Base-by-base conservation (phyloP, 2,888 invertebrate species). In the Parnassius glacialis region DNA sequence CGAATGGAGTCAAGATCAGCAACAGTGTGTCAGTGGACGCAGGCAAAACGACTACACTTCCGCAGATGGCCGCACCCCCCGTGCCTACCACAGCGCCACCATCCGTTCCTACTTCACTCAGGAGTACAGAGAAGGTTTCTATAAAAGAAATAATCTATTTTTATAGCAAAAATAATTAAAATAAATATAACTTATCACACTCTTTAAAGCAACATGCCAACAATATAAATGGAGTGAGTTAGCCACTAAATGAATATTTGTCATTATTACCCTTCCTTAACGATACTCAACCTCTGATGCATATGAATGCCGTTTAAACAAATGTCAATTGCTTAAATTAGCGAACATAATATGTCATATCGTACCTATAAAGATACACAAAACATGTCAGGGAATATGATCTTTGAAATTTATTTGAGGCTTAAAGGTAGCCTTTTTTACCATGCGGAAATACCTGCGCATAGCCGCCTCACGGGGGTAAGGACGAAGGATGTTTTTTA, bases 1-100 rank as follows among this genome's bases (percentile, higher is more conserved):
- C 92, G 52, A 93, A 90, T 75, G 87, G 92, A 73, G 80, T 84
- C 76, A 85, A 90, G 78, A 80, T 90, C 78, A 83, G 85, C 83
- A 81, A 88, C 83, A 86, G 87, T 76, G 81, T 84, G 65, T 84
- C 87, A 5, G 85, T 83, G 66, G 87, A 90, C 74, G 75, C 78
- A 25, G 80, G 83, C 65, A 89, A 84, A 64, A 9, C 48, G 9
- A 82, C 72, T 70, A 81, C 74, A 73, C 88, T 86, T 57, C 91
- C 92, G 25, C 83, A 85, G 62, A 85, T 87, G 61, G 84, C 89
- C 52, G 90, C 92, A 52, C 90, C 93, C n/a, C 90, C 92, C 43
- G 81, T 88, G 62, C 88, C 89, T 12, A 78, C 80, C 59, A 72
- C 83, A 25, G 84, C 81, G 64, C 85, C 85, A 55, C 83, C 85